Conservation (phyloP, 2,888 invertebrate genomes). For the Spodoptera exigua region DNA sequence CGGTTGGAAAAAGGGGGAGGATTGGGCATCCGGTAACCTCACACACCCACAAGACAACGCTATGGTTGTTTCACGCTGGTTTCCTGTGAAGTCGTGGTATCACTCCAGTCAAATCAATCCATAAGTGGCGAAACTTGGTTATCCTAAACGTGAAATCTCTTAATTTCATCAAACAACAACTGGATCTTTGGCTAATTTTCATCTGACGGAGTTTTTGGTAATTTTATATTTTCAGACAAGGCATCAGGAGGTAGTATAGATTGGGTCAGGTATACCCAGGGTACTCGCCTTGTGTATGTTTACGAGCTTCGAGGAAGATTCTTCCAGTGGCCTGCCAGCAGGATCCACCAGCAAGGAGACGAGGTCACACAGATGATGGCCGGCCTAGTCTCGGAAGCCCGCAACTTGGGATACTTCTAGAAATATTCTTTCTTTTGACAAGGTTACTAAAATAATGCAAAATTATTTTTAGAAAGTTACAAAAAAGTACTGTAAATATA, state of each 20-base stretch:
- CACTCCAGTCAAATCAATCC: no score
- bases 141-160: no score
- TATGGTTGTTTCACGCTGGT: no score
- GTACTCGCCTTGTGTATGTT: constrained; percentile 89
- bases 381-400: constrained; percentile 85
- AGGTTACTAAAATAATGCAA: neutral
- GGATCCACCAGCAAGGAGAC: constrained; percentile 91
- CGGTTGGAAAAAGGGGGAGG: no score
- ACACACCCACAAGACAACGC: no score
- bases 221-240: constrained; percentile 74
- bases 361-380: constrained; percentile 91
- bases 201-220: neutral
- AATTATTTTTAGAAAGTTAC: neutral
- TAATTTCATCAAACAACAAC: no score
- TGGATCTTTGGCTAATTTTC: no score
- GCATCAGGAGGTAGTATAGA: constrained; percentile 90
- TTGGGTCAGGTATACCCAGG: constrained; percentile 89
- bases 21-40: no score
- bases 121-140: no score
- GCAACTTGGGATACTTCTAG: constrained; percentile 81
- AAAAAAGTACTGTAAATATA: no score
- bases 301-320: constrained; percentile 92
- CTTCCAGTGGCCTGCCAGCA: constrained; percentile 91
- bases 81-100: no score
- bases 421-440: neutral